These are phyloP conservation scores for Loxodonta africana DNA, from an alignment of 2,113 vertebrate species.

Conservation along the genomic window DNA sequence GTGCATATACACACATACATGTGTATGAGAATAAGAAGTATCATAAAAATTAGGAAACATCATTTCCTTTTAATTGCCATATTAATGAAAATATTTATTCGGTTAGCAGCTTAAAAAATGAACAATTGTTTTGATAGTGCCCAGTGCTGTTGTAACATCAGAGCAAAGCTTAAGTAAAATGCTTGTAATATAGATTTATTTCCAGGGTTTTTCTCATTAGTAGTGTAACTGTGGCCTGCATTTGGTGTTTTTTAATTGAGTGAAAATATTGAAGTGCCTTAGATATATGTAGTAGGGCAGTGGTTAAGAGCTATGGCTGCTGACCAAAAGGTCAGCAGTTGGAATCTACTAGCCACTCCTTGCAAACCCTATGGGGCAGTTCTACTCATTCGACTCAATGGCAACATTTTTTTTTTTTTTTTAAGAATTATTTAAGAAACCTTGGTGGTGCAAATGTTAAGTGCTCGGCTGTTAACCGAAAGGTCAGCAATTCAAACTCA, in stretches of 20 bases:
- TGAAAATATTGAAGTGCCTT: background rate
- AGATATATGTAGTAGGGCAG: background rate
- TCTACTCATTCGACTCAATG: no score
- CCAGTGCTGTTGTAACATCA: background rate
- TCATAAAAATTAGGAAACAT: background rate
- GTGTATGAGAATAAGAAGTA: background rate
- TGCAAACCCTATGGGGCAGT: no score
- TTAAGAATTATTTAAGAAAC: background rate
- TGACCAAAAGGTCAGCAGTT: no score
- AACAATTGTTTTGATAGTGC: background rate
- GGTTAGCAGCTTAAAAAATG: background rate
- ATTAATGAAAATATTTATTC: background rate
- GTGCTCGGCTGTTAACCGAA: background rate
- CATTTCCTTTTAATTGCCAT: background rate
- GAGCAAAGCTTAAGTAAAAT: background rate
- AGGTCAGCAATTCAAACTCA: background rate
- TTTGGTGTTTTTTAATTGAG: background rate
- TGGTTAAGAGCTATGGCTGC: no score
- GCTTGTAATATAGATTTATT: background rate
- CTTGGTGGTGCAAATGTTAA: background rate
- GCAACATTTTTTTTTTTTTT: no score
- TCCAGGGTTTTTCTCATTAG: background rate
- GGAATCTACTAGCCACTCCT: no score
- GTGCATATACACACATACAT: background rate
- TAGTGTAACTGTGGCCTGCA: fast-evolving